Evolutionary conservation across 2,888 invertebrate species (phyloP), one percentile per base, ranked within the genome.

Genomic region (Uropetala carovei): DNA sequence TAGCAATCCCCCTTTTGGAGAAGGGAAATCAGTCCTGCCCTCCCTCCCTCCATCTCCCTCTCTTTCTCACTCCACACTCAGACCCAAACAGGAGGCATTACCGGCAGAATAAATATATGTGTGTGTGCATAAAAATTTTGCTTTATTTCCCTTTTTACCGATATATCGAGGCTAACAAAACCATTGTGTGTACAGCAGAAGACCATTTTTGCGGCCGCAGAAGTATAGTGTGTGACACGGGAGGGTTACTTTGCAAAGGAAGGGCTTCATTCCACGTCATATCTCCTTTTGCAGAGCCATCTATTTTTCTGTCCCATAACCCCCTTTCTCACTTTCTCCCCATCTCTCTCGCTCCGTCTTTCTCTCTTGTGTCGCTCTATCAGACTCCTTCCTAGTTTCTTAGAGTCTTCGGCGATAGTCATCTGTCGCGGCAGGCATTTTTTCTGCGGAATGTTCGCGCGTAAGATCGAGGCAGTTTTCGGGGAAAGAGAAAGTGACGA

Each of bases 21-120:
- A 18, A n/a, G 7, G 60, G 30, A 64, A 86, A 86, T 86, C 86
- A 27, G 27, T 27, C 27, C 85, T 18, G 11, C 14, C 27, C 86
- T 30, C n/a, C 83, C 83, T n/a, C n/a, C n/a, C n/a, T n/a, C n/a
- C n/a, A n/a, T n/a, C n/a, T n/a, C n/a, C n/a, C n/a, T n/a, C n/a
- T n/a, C 64, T 18, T 2, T 14, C 9, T 9, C 82, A 30, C 82
- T 82, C 30, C 11, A 22, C 27, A 27, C 82, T 30, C 56, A 18
- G 57, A 57, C 83, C 43, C 18, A 30, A 64, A 43, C 30, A 89
- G 30, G 89, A 60, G n/a, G 89, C 89, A 89, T 89, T 89, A 89
- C 89, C n/a, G 68, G 64, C 43, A 4, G 64, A 59, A 86, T 60
- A 68, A 60, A 89, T 60, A 89, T 89, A 86, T 86, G 64, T 64